phyloP scores from a whole-genome alignment of 92 coral and sea anemone species.

The Parazoanthus atlanticus region DNA sequence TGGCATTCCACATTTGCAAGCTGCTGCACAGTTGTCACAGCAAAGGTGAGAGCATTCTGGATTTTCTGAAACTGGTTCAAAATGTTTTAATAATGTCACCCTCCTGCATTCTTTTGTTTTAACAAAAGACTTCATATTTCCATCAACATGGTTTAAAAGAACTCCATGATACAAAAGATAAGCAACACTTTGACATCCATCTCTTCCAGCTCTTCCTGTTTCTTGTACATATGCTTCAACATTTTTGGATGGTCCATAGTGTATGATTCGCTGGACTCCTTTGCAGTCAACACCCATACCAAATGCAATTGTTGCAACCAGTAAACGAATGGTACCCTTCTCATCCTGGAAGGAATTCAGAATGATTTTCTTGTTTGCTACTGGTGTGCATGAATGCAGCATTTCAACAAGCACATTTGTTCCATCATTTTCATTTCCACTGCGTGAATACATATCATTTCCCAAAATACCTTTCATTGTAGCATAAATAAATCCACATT shows the following conservation, averaged over 20 bases:
- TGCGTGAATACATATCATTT: neutral
- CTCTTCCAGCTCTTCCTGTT: slow-evolving; percentile 62
- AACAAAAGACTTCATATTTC: slow-evolving; percentile 50
- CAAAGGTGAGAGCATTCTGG: slow-evolving; percentile 45
- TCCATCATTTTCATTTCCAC: slow-evolving; percentile 28
- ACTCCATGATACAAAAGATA: slow-evolving; percentile 57
- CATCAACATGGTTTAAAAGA: slow-evolving; percentile 55
- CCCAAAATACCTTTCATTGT: slow-evolving; percentile 54
- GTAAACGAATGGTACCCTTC: neutral
- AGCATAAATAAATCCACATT: slow-evolving; percentile 64
- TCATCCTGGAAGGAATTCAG: slow-evolving; percentile 19
- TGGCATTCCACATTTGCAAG: slow-evolving; percentile 51
- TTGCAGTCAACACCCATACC: slow-evolving; percentile 35
- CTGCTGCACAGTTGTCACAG: slow-evolving; percentile 59
- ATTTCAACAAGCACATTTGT: slow-evolving; percentile 48
- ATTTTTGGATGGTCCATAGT: slow-evolving; percentile 59
- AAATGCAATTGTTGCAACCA: slow-evolving; percentile 32
- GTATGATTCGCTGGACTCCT: slow-evolving; percentile 42
- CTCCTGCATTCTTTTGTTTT: slow-evolving; percentile 60
- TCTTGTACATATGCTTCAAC: slow-evolving; percentile 49
- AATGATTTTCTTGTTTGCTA: slow-evolving; percentile 32
- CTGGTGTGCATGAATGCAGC: slow-evolving; percentile 47
- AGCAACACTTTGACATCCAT: slow-evolving; percentile 60
- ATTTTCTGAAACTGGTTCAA: slow-evolving; percentile 35
- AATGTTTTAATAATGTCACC: slow-evolving; percentile 47